phyloP scores from a whole-genome alignment of 2,113 vertebrate species.

The Nymphicus hollandicus region DNA sequence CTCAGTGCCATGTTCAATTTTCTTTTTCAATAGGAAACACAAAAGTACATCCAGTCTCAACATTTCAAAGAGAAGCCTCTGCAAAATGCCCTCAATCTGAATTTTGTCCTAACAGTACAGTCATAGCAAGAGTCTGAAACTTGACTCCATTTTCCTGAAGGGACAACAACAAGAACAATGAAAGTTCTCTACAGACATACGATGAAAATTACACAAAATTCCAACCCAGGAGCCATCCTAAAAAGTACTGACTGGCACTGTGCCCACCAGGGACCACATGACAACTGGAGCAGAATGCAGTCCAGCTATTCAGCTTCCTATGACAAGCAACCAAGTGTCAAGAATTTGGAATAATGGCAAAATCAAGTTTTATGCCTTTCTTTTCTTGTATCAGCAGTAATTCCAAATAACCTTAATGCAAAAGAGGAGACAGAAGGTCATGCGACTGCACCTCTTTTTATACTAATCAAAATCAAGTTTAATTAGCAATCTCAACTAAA shows the following conservation, averaged over 20 bases:
- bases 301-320: not conserved
- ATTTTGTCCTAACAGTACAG: not conserved
- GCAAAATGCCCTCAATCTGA: not conserved
- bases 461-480: not conserved
- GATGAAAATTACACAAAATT: not conserved
- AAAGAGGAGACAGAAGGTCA: not conserved
- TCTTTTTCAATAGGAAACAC: not conserved
- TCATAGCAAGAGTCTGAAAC: not conserved
- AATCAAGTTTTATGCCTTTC: not conserved
- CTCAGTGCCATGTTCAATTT: not conserved
- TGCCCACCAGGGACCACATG: not conserved
- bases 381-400: not conserved
- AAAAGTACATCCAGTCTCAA: not conserved
- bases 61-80: not conserved
- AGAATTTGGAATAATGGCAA: not conserved
- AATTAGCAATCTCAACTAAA: not conserved
- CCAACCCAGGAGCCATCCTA: not conserved
- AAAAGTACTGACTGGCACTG: not conserved
- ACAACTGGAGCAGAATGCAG: not conserved
- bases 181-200: not conserved
- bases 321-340: not conserved
- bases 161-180: not conserved
- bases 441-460: not conserved
- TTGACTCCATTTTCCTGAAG: not conserved
- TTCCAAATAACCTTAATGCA: not conserved